phyloP scores from a whole-genome alignment of 2,888 invertebrate genomes.

The Andrena marginata region DNA sequence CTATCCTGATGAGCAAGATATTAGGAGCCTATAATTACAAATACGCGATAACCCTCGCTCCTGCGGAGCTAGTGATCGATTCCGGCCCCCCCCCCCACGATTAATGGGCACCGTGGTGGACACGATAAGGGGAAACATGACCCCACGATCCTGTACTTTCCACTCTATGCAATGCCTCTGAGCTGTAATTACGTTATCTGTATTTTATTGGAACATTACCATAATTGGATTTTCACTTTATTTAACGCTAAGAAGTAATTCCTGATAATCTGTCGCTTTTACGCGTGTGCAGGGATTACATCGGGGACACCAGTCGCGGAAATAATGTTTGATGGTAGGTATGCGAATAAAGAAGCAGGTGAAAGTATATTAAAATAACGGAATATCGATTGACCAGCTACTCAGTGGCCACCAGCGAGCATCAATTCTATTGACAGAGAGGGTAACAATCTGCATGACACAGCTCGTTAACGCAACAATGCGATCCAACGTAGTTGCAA shows the following conservation, averaged over 20 bases:
- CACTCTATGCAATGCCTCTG: slow-evolving; percentile 25
- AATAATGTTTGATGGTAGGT: not conserved
- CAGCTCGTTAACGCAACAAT: slow-evolving; percentile 20
- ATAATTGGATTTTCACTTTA: slow-evolving; percentile 41
- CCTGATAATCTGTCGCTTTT: slow-evolving; percentile 7
- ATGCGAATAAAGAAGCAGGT: not conserved
- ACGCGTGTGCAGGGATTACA: not conserved
- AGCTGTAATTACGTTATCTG: slow-evolving; percentile 49
- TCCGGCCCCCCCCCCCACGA: slow-evolving; percentile 48
- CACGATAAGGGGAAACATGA: slow-evolving; percentile 60
- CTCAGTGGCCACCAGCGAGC: not conserved
- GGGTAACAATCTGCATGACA: slow-evolving; percentile 12
- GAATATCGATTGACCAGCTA: slow-evolving; percentile 5
- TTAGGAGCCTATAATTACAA: slow-evolving; percentile 71
- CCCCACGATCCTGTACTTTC: slow-evolving; percentile 46
- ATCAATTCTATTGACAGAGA: not conserved
- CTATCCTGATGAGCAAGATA: slow-evolving; percentile 70
- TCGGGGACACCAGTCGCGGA: not conserved
- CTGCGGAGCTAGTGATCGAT: slow-evolving; percentile 61
- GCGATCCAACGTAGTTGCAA: not conserved
- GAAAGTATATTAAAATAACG: not conserved
- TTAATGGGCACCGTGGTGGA: slow-evolving; percentile 60
- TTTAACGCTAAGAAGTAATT: slow-evolving; percentile 24
- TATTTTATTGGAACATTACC: slow-evolving; percentile 44
- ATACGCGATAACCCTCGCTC: slow-evolving; percentile 67